phyloP scores from a whole-genome alignment of 2,797 vertebrate genomes.

The Tinamus major region DNA sequence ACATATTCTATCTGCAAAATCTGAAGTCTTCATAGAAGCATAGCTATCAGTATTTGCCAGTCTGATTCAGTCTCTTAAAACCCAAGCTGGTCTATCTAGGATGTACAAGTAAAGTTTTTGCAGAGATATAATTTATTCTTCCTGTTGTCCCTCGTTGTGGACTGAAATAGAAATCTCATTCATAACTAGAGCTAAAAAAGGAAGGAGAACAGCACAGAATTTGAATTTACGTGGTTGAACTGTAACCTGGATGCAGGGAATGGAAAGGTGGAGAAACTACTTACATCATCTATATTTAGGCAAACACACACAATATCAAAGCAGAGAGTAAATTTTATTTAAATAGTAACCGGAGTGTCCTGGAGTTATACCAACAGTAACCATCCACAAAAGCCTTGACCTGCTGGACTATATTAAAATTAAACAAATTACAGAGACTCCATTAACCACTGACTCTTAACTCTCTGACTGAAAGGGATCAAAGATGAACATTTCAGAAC shows the following conservation, averaged over 20 bases:
- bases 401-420: neutral
- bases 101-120: neutral
- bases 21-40: neutral
- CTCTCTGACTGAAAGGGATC: neutral
- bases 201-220: neutral
- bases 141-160: neutral
- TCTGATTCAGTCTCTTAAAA: conserved; percentile 33
- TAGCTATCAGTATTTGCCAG: neutral
- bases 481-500: neutral
- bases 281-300: neutral
- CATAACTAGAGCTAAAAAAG: conserved; percentile 17
- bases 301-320: neutral
- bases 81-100: neutral
- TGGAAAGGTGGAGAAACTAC: no score
- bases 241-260: neutral
- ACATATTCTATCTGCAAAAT: neutral
- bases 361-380: neutral
- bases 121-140: neutral
- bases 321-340: neutral
- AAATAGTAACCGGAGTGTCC: neutral
- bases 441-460: neutral
- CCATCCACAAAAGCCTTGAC: neutral
- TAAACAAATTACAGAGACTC: neutral
- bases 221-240: fast-evolving
- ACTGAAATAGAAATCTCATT: conserved; percentile 15